Percentiles rank a stretch among this genome's conserved stretches.
Evolutionary conservation across 2,888 invertebrate species (phyloP).

Genomic region (Lacanobia wlatinum): DNA sequence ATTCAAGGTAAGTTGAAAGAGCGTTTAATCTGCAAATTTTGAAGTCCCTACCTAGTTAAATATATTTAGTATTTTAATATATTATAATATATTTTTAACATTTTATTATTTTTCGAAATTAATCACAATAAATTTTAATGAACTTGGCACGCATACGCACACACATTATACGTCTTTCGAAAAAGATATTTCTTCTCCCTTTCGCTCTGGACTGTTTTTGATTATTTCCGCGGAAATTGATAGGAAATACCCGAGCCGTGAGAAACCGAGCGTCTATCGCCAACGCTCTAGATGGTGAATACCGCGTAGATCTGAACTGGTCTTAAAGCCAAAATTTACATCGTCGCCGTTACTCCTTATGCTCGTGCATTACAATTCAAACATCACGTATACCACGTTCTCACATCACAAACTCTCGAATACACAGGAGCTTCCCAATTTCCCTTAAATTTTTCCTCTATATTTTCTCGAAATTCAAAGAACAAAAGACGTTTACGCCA

Average conservation of each 20-base stretch:
- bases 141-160: too few relatives aligned
- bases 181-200: too few relatives aligned
- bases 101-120: too few relatives aligned
- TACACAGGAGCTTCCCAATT: slow-evolving; percentile 58
- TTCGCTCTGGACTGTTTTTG: too few relatives aligned
- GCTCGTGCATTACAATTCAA: slow-evolving; percentile 63
- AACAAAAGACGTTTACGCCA: slow-evolving; percentile 62
- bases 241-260: too few relatives aligned
- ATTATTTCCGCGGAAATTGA: too few relatives aligned
- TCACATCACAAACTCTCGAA: slow-evolving; percentile 60
- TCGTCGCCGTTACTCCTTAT: slow-evolving; percentile 29
- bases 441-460: slow-evolving; percentile 54
- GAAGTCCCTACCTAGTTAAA: too few relatives aligned
- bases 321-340: not conserved
- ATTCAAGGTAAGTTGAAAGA: slow-evolving; percentile 64
- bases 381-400: slow-evolving; percentile 55
- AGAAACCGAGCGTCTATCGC: not conserved
- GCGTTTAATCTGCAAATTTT: too few relatives aligned
- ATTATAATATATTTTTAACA: too few relatives aligned
- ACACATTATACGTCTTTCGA: too few relatives aligned
- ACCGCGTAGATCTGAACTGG: not conserved
- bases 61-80: too few relatives aligned
- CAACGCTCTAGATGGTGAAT: not conserved
- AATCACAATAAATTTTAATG: too few relatives aligned
- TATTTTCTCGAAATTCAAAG: slow-evolving; percentile 60